phyloP scores from a whole-genome alignment of 2,113 vertebrate genomes.

The Hippocampus comes region DNA sequence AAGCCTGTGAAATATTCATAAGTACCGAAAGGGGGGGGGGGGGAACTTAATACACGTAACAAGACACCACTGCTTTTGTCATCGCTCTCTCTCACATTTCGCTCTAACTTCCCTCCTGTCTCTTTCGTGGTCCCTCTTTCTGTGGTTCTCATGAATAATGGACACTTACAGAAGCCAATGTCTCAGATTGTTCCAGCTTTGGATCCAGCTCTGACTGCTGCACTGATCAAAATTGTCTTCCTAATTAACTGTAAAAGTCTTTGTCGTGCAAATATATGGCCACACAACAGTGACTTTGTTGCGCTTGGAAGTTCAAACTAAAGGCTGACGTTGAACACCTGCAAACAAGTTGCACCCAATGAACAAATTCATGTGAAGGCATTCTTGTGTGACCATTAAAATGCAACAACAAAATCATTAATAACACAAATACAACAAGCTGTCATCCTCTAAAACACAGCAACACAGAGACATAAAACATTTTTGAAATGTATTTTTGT shows the following conservation, averaged over 20 bases:
- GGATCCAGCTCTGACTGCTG: conserved; percentile 64
- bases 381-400: background rate
- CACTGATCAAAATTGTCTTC: conserved; percentile 75
- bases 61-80: conserved; percentile 62
- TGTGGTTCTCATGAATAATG: conserved; percentile 77
- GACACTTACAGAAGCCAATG: conserved; percentile 68
- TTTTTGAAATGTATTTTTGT: too few relatives aligned
- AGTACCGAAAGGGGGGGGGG: conserved; percentile 64
- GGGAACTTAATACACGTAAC: conserved; percentile 77
- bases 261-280: conserved; percentile 76
- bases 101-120: conserved; percentile 45
- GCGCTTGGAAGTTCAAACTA: conserved; percentile 35
- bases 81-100: conserved; percentile 44
- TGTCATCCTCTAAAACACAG: conserved; percentile 13
- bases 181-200: conserved; percentile 72
- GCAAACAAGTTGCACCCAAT: conserved; percentile 24
- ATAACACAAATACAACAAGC: background rate
- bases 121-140: conserved; percentile 44
- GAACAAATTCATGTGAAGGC: conserved; percentile 10
- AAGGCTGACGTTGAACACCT: conserved; percentile 40
- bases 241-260: conserved; percentile 72
- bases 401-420: background rate
- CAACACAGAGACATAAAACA: conserved; percentile 13
- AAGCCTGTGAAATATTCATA: conserved; percentile 75
- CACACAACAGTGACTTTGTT: conserved; percentile 33